Evolutionary conservation across 2,797 vertebrate genomes (phyloP).

Genomic region (Poecile montanus): DNA sequence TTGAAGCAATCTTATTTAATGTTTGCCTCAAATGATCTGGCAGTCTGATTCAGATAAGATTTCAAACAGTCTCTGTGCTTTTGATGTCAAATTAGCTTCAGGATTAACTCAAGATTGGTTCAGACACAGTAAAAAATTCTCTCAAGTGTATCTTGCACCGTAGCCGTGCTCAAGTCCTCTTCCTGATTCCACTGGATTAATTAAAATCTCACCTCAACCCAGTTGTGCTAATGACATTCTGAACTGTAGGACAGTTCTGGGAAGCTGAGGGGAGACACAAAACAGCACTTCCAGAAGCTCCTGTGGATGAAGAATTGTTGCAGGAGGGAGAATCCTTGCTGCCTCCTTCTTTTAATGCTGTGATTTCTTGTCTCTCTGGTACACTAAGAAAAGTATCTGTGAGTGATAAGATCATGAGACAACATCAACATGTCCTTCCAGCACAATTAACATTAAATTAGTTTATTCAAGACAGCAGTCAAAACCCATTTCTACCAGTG

Average conservation of each 20-base stretch:
- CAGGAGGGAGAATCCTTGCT: background rate
- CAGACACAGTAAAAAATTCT: background rate
- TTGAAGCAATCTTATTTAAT: background rate
- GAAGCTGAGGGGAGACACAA: background rate
- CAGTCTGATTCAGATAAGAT: slow-evolving; percentile 57
- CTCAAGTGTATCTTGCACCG: background rate
- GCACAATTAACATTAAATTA: background rate
- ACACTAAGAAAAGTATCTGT: background rate
- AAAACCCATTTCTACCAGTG: background rate
- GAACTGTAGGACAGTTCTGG: background rate
- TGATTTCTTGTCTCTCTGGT: background rate
- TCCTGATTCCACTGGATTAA: background rate
- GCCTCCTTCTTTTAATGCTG: background rate
- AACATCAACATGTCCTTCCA: background rate
- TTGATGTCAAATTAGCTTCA: slow-evolving; percentile 60
- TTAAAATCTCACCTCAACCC: background rate
- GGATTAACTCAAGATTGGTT: background rate
- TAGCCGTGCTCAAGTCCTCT: background rate
- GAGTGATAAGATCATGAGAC: background rate
- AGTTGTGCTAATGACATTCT: background rate
- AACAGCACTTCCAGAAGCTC: background rate
- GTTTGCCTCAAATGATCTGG: slow-evolving; percentile 41
- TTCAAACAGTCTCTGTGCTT: slow-evolving; percentile 48
- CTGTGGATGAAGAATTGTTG: background rate
- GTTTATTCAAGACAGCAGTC: background rate